These are phyloP conservation scores for Spongilla lacustris DNA, from an alignment of 37 sponge, comb jelly and placozoan species.

Conservation along the genomic window DNA sequence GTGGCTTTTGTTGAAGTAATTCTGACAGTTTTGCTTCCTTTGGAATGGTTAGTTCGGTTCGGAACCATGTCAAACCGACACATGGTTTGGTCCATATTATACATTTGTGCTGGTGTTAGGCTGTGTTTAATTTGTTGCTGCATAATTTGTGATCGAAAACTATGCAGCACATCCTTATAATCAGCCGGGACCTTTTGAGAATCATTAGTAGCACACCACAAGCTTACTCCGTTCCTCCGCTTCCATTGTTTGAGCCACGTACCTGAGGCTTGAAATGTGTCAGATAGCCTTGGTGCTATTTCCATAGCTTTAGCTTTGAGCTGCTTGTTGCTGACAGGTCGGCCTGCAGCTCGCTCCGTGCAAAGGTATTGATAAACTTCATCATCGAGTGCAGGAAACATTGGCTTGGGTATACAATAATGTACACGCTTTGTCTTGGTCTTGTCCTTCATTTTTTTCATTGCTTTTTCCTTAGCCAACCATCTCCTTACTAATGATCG, in stretches of 20 bases:
- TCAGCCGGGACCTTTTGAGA: conserved; percentile 38
- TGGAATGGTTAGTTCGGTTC: not conserved
- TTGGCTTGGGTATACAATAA: not conserved
- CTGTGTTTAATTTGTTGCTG: not conserved
- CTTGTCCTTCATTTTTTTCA: not conserved
- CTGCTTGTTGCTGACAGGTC: conserved; percentile 12
- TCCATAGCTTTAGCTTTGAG: not conserved
- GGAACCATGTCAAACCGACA: conserved; percentile 31
- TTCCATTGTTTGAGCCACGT: conserved; percentile 34
- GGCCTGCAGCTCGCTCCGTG: not conserved
- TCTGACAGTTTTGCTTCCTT: not conserved
- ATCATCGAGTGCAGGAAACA: not conserved
- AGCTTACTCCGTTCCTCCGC: conserved; percentile 15
- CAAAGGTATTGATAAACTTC: not conserved
- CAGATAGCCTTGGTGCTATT: conserved; percentile 16
- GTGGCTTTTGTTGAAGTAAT: conserved; percentile 15
- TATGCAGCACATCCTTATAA: conserved; percentile 14
- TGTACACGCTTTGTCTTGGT: not conserved
- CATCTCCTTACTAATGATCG: conserved; percentile 17
- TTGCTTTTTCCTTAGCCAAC: conserved; percentile 6
- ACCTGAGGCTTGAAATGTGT: conserved; percentile 9
- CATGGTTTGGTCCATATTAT: conserved; percentile 47
- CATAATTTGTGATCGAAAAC: not conserved
- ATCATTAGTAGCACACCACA: conserved; percentile 22
- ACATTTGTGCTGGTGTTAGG: conserved; percentile 4